A percentile compares a stretch with the other conserved stretches of the same genome.
Evolutionary conservation across 2,797 vertebrate genomes (phyloP).

Genomic region (Eospalax fontanierii): DNA sequence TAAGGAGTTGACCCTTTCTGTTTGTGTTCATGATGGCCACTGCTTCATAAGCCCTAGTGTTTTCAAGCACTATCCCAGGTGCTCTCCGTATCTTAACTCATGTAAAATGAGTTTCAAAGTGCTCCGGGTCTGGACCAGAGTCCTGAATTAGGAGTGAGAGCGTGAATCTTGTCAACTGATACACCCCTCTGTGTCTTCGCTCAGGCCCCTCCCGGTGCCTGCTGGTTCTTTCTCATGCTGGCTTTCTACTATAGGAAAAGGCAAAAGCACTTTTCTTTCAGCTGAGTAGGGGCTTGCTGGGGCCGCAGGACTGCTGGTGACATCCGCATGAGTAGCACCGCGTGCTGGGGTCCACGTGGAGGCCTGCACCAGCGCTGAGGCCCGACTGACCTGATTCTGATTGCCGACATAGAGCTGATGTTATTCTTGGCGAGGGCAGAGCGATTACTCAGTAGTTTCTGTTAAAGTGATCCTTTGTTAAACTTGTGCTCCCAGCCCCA

Average conservation of each 20-base stretch:
- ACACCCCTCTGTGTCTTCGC: background rate
- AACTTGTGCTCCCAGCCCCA: constrained; percentile 87
- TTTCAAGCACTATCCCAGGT: background rate
- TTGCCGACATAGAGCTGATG: constrained; percentile 93
- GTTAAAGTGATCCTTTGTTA: constrained; percentile 93
- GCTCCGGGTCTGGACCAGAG: background rate
- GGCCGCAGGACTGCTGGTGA: constrained; percentile 83
- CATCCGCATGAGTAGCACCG: constrained; percentile 87
- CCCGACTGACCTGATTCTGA: constrained; percentile 90
- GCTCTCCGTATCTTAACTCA: background rate
- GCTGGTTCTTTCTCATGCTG: constrained; percentile 29
- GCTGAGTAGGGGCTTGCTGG: constrained; percentile 79
- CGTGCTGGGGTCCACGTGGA: constrained; percentile 78
- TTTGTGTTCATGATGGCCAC: background rate
- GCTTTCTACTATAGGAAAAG: constrained; percentile 51
- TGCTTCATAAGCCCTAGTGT: background rate
- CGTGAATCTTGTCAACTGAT: background rate
- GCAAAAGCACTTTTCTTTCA: constrained; percentile 79
- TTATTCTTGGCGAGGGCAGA: constrained; percentile 92
- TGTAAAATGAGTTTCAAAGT: background rate
- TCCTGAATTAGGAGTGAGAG: background rate
- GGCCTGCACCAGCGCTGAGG: constrained; percentile 79
- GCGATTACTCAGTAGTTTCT: constrained; percentile 92
- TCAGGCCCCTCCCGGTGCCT: constrained; percentile 40
- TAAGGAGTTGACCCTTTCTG: background rate